Percentiles rank a stretch among this genome's conserved stretches.
Conservation (phyloP, 2,888 invertebrate species). For the Bellardia bayeri region DNA sequence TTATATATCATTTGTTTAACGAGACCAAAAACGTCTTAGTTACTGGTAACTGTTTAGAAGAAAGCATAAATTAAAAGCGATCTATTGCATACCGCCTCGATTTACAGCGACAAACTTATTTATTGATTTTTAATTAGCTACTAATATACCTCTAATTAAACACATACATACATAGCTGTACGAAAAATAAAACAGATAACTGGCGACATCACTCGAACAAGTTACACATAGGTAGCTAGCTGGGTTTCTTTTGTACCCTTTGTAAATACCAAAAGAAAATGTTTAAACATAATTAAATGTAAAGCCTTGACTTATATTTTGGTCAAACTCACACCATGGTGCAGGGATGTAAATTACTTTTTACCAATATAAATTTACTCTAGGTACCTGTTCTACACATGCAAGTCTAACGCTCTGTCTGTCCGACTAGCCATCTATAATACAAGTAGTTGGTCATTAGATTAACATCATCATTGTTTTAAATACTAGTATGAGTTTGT, state of each 20-base stretch:
- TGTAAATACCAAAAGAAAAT: background rate
- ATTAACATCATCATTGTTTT: constrained; percentile 17
- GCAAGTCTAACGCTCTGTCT: background rate
- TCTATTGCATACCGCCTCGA: background rate
- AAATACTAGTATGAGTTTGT: background rate
- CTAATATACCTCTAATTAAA: background rate
- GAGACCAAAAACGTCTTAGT: background rate
- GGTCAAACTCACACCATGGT: constrained; percentile 9
- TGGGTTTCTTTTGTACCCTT: background rate
- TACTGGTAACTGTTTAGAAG: background rate
- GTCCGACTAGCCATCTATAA: background rate
- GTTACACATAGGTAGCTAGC: background rate
- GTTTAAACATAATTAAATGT: background rate
- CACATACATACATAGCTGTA: background rate
- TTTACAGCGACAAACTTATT: background rate
- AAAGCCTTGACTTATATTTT: constrained; percentile 8
- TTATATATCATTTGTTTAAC: background rate
- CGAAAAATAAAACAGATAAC: background rate
- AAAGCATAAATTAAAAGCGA: constrained; percentile 17
- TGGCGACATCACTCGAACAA: background rate
- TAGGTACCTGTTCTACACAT: constrained; percentile 28
- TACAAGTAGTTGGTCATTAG: background rate
- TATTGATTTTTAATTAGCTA: constrained; percentile 32
- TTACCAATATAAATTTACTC: background rate
- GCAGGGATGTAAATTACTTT: background rate